Evolutionary conservation across 2,888 invertebrate species (phyloP), one percentile per base, ranked within the genome.

Genomic region (Patella ulyssiponensis): DNA sequence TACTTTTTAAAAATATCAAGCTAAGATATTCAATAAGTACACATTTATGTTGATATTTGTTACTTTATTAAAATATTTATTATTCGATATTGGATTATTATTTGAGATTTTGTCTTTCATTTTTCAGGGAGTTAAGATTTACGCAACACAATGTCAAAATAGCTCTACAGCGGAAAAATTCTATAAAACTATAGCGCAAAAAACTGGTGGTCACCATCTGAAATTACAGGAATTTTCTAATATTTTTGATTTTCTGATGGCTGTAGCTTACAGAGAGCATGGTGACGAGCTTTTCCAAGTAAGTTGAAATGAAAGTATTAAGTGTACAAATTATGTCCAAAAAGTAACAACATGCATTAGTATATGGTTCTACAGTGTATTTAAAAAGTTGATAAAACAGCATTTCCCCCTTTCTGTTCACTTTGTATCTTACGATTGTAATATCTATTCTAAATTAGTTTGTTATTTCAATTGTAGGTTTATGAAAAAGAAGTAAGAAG

Each of bases 161-260:
- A 58, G 4, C 20, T 33, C n/a, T 33, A 72, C 72, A 11, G 56
- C 80, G 4, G 76, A 75, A 9, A 44, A 77, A 2, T 90, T 90
- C 80, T 90, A 87, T 80, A 58, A 78, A 44, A 81, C 83, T 3
- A 78, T 90, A 53, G 86, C 90, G 1, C 71, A 77, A 9, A 74
- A 77, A 23, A 90, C 89, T 1, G 82, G 78, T n/a, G 90, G 90
- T 1, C 82, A 79, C 20, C 86, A 88, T 81, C 81, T 90, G 15
- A 80, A 84, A 64, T 83, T 90, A 51, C 86, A 84, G 27, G 81
- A 90, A 44, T 86, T 90, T 51, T 79, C 83, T 73, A 88, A 88
- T 74, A 81, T 90, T 20, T 87, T 89, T 76, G 89, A 90, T 77
- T 84, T 89, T 72, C 81, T 90, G 15, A 90, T 90, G 90, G 88